Evolutionary conservation across 2,113 vertebrate genomes (phyloP).

Genomic region (Rana temporaria): DNA sequence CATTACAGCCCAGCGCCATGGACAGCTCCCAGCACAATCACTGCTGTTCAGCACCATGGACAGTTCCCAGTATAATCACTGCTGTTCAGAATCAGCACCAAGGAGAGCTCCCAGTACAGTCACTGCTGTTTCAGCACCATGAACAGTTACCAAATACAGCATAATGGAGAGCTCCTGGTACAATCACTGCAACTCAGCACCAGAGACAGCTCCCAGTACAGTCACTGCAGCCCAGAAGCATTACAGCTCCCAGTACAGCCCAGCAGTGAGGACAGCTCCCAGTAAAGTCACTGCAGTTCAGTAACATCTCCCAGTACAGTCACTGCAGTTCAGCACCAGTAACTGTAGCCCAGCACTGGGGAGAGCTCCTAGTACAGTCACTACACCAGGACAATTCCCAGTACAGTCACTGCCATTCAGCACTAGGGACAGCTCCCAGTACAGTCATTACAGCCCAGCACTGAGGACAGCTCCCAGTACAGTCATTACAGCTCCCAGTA

Average conservation of each 20-base stretch:
- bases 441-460: neutral
- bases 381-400: neutral
- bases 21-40: neutral
- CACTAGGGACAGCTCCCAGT: neutral
- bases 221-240: no score
- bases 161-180: neutral
- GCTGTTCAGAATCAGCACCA: slow-evolving; percentile 10
- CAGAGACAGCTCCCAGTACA: neutral
- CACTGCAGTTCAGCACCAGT: slow-evolving; percentile 7
- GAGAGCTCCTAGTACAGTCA: neutral
- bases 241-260: neutral
- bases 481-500: neutral
- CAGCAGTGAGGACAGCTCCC: neutral
- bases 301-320: neutral
- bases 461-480: neutral
- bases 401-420: neutral
- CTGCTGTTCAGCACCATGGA: neutral
- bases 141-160: no score
- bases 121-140: no score
- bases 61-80: neutral
- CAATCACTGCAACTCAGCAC: neutral
- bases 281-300: slow-evolving; percentile 14
- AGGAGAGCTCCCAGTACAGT: no score
- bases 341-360: neutral
- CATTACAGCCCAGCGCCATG: neutral